Percentiles rank a stretch among this genome's conserved stretches.
phyloP scores from a whole-genome alignment of 2,888 invertebrate species.

The Cephalotes varians region DNA sequence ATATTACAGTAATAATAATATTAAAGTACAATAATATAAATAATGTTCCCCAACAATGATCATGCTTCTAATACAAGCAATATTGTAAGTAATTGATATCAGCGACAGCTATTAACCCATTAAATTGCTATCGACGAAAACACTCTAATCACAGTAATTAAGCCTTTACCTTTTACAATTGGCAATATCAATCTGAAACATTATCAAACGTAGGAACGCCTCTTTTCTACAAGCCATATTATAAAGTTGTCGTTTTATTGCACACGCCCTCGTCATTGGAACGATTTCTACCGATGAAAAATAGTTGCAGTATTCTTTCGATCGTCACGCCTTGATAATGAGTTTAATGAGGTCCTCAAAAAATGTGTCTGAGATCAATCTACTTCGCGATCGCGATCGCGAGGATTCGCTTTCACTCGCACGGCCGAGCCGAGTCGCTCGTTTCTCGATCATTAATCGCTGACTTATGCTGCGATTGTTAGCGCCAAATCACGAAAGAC shows the following conservation, averaged over 20 bases:
- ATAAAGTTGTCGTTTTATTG: slow-evolving; percentile 13
- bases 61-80: background rate
- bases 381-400: slow-evolving; percentile 33
- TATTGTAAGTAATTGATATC: background rate
- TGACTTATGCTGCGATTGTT: slow-evolving; percentile 60
- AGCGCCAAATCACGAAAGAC: slow-evolving; percentile 38
- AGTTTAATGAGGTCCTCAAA: background rate
- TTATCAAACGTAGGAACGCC: background rate
- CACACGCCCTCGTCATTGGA: background rate
- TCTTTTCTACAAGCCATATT: slow-evolving; percentile 15
- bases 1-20: too few relatives aligned
- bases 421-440: background rate
- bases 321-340: background rate
- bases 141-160: slow-evolving; percentile 2
- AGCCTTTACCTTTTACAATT: background rate
- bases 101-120: slow-evolving; percentile 7
- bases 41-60: background rate
- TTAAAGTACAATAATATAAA: background rate
- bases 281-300: background rate
- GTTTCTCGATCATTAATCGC: slow-evolving; percentile 61
- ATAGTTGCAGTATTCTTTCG: background rate
- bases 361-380: slow-evolving; percentile 23
- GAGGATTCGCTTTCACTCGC: slow-evolving; percentile 49
- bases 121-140: background rate
- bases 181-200: background rate